phyloP scores from a whole-genome alignment of 2,888 invertebrate genomes.

The Epinotia nisella region DNA sequence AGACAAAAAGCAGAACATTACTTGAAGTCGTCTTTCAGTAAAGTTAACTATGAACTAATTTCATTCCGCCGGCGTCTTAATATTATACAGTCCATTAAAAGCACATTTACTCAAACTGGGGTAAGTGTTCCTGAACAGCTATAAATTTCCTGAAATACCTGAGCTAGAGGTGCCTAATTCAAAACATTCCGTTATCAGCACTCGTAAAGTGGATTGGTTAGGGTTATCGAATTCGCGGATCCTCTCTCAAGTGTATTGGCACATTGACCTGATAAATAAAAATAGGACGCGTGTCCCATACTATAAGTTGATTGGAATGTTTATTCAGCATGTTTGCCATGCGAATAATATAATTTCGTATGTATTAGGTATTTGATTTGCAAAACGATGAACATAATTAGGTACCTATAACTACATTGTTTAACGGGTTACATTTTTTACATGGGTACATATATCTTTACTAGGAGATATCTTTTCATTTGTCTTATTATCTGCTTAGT shows the following conservation, averaged over 20 bases:
- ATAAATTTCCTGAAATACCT: constrained; percentile 34
- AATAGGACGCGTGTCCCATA: constrained; percentile 35
- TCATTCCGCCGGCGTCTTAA: constrained; percentile 2
- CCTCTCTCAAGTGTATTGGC: constrained; percentile 40
- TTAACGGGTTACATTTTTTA: too few species aligned
- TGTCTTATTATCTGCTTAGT: too few species aligned
- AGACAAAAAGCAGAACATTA: constrained; percentile 1
- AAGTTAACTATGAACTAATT: not conserved
- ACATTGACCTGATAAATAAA: constrained; percentile 42
- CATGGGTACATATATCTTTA: too few species aligned
- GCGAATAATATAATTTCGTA: constrained; percentile 2
- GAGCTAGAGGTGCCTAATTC: constrained; percentile 39
- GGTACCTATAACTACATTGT: too few species aligned
- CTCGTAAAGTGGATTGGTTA: constrained; percentile 46
- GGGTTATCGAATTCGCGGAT: constrained; percentile 45
- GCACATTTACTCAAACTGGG: constrained; percentile 19
- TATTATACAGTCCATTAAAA: constrained; percentile 24
- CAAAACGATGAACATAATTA: too few species aligned
- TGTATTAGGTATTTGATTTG: not conserved
- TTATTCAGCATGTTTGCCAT: constrained; percentile 24
- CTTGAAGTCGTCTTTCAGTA: not conserved
- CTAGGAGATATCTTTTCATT: too few species aligned
- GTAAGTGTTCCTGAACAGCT: constrained; percentile 20
- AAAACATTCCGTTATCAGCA: constrained; percentile 39
- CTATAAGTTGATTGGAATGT: constrained; percentile 35